Percentiles rank a stretch among this genome's conserved stretches.
These are phyloP conservation scores for Eupeodes latifasciatus DNA, from an alignment of 2,888 invertebrate species.

Conservation along the genomic window DNA sequence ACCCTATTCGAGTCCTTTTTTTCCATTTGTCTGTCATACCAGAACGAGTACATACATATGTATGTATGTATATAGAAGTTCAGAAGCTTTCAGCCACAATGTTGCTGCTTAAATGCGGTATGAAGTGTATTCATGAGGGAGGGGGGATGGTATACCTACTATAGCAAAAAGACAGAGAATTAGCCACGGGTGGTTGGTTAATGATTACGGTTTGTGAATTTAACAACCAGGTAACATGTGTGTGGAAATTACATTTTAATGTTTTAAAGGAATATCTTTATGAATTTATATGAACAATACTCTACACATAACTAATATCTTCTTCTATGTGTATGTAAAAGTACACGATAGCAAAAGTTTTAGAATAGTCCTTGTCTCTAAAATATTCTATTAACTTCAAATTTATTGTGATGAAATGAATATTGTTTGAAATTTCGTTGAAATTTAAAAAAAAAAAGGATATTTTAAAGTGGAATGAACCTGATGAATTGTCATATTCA, in stretches of 20 bases:
- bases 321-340: no score
- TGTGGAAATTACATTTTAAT: constrained; percentile 75
- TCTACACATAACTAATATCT: neutral
- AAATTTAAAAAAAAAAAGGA: no score
- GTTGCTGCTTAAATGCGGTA: constrained; percentile 17
- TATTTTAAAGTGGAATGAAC: no score
- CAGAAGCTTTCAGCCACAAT: constrained; percentile 51
- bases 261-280: constrained; percentile 61
- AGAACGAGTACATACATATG: neutral
- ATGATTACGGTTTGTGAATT: constrained; percentile 74
- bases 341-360: neutral
- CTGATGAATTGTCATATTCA: no score
- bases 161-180: constrained; percentile 41
- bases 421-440: no score
- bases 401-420: no score
- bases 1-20: neutral
- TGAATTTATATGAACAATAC: neutral
- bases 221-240: constrained; percentile 72
- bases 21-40: constrained; percentile 21
- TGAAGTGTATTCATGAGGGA: no score
- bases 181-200: constrained; percentile 72
- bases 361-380: no score
- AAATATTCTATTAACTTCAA: no score
- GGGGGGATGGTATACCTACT: no score
- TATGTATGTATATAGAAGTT: neutral